These are phyloP conservation scores for Caradrina clavipalpis DNA, from an alignment of 2,888 invertebrate genomes.

Conservation along the genomic window DNA sequence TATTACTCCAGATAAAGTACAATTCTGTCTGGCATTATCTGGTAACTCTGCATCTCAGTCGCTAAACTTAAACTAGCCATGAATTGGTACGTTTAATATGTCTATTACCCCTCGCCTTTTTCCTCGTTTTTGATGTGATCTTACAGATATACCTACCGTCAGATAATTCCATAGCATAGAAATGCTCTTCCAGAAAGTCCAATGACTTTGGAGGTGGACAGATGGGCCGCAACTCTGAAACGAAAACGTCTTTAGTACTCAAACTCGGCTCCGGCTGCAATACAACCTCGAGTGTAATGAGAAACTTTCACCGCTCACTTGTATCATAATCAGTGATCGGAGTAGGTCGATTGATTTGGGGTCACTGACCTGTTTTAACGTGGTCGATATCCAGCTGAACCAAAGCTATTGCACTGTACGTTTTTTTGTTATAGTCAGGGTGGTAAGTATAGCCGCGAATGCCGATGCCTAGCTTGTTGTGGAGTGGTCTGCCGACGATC, in stretches of 20 bases:
- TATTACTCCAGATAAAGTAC: too few relatives aligned
- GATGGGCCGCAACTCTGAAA: conserved; percentile 67
- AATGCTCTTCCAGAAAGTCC: conserved; percentile 45
- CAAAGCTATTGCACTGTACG: conserved; percentile 67
- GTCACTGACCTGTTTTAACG: conserved; percentile 29
- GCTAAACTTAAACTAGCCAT: not conserved
- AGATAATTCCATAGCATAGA: conserved; percentile 64
- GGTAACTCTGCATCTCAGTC: too few relatives aligned
- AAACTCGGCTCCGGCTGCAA: too few relatives aligned
- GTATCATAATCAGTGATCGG: too few relatives aligned
- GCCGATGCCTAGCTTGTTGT: conserved; percentile 42
- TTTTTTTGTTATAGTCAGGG: conserved; percentile 65
- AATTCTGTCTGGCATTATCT: too few relatives aligned
- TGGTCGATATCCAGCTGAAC: conserved; percentile 69
- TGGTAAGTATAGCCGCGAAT: conserved; percentile 72
- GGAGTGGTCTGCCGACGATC: conserved; percentile 69
- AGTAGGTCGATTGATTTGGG: not conserved
- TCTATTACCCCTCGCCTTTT: not conserved
- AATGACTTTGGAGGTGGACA: conserved; percentile 66
- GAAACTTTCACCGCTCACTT: too few relatives aligned
- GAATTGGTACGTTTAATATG: not conserved
- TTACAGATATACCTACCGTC: conserved; percentile 47
- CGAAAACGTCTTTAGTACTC: not conserved
- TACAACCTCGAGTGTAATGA: too few relatives aligned
- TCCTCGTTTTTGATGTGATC: not conserved